Evolutionary conservation across 2,797 vertebrate genomes (phyloP), one percentile per base, ranked within the genome.

Genomic region (Sitta carolinensis): DNA sequence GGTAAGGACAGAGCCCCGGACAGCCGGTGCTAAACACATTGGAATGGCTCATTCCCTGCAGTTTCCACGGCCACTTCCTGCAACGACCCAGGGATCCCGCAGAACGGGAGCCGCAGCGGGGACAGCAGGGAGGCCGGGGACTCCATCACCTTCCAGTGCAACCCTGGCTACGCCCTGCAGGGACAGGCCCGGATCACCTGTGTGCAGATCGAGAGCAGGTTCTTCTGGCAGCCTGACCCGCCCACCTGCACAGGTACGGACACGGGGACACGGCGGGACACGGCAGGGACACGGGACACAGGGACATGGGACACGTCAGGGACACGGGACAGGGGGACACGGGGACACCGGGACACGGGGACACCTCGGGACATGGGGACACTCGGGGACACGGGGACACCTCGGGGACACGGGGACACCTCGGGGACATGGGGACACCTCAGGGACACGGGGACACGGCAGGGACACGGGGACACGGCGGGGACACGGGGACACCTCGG

Each of bases 221-320:
- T 99, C 97, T 99, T 99, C 98, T 99, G 99, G 99, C 98, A 99
- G 89, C 99, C 99, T 3, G 99, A 99, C 96, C 99, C 99, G 0
- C 99, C 99, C 1, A 99, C 98, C 19, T 99, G 99, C 97, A 98
- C 97, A 62, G 98, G 98, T 99, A 97, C 4, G 50, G 50, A 4
- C 40, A 45, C 50, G 3, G 20, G 19, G n/a, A 2, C 4, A 3
- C 11, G 45, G n/a, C n/a, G 5, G 17, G 52, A 48, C n/a, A 66
- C 5, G 3, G 8, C 36, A 36, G 36, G 36, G 36, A 36, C 36
- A 36, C 36, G 36, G 36, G 36, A 36, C 36, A 36, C 36, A 10
- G 36, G 12, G 29, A 13, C 32, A 43, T 13, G 8, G 48, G 14
- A 7, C 23, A 10, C 36, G 10, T 36, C 32, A 13, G 1, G 15